Conservation (phyloP, 2,888 invertebrate species). For the Rhaphigaster nebulosa region DNA sequence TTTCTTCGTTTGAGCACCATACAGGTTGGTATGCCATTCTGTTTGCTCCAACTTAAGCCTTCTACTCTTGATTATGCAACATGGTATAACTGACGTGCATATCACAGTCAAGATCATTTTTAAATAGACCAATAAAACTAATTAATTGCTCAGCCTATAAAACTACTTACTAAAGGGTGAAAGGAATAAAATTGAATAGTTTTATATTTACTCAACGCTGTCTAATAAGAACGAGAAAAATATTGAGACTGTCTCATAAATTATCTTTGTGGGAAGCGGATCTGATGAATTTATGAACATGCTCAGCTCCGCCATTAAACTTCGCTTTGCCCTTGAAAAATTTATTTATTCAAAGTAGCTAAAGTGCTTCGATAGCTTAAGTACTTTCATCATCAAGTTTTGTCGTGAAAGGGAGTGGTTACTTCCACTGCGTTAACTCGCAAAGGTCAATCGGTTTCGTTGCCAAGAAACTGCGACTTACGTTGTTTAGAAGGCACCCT, state of each 20-base stretch:
- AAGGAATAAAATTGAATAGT: no score
- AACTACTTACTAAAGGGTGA: no score
- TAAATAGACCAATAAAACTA: no score
- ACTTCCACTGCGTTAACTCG: constrained; percentile 19
- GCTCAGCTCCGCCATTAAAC: background rate
- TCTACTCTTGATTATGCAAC: no score
- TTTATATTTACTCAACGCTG: background rate
- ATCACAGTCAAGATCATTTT: no score
- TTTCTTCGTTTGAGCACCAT: no score
- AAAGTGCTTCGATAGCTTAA: constrained; percentile 36
- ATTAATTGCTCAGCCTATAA: no score
- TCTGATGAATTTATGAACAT: background rate
- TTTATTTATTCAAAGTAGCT: constrained; percentile 34
- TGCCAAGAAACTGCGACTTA: constrained; percentile 25
- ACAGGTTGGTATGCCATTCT: no score
- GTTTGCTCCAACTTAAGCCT: no score
- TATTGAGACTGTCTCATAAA: background rate
- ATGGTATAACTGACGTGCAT: no score
- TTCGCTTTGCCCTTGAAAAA: background rate
- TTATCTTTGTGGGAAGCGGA: background rate
- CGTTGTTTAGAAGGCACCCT: background rate
- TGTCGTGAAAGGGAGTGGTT: constrained; percentile 28
- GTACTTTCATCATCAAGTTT: constrained; percentile 17
- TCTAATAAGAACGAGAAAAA: background rate
- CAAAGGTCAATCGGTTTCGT: background rate